Evolutionary conservation across 2,888 invertebrate species (phyloP).

Genomic region (Oligia latruncula): DNA sequence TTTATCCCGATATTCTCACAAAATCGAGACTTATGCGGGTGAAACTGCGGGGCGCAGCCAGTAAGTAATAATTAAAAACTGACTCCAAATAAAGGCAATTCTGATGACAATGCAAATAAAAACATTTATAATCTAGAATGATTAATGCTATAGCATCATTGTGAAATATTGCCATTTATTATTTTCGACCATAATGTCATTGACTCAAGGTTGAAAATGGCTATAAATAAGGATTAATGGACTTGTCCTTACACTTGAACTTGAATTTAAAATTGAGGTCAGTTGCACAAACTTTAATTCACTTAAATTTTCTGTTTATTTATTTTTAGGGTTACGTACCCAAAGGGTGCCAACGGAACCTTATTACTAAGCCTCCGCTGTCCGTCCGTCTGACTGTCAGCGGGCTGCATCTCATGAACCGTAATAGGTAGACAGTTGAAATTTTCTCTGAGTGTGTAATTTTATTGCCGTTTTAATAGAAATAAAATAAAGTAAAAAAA

Average conservation of each 20-base stretch:
- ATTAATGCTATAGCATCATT: neutral
- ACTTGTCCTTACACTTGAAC: conserved; percentile 43
- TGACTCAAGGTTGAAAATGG: conserved; percentile 37
- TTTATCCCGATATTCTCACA: too few species aligned
- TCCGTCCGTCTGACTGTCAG: too few species aligned
- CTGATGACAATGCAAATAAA: neutral
- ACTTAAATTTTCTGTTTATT: neutral
- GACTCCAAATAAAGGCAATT: neutral
- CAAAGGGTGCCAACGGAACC: too few species aligned
- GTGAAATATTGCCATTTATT: conserved; percentile 39
- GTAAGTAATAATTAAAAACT: neutral
- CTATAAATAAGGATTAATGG: conserved; percentile 22
- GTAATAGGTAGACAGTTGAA: too few species aligned
- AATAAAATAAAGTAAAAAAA: too few species aligned
- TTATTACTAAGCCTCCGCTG: too few species aligned
- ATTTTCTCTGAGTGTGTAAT: too few species aligned
- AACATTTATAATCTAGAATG: neutral
- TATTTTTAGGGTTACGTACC: neutral
- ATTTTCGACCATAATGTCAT: conserved; percentile 42
- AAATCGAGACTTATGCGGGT: too few species aligned
- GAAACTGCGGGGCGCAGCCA: too few species aligned
- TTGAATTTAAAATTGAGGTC: conserved; percentile 44
- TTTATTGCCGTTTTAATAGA: too few species aligned
- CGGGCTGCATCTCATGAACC: too few species aligned
- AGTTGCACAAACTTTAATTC: neutral